These are phyloP conservation scores for Saccopteryx bilineata DNA, from an alignment of 2,113 vertebrate species.

Conservation along the genomic window DNA sequence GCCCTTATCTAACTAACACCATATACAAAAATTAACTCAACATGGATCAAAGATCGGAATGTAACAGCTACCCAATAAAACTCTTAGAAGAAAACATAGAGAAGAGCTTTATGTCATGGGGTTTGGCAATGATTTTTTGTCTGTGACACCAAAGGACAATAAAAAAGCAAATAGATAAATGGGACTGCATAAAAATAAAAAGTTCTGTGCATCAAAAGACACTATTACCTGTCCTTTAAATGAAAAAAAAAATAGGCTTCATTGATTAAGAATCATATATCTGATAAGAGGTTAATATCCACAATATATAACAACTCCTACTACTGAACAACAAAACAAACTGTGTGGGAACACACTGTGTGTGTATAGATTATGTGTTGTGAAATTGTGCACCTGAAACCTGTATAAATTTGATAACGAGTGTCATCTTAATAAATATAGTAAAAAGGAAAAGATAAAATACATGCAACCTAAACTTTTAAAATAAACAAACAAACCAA, in stretches of 20 bases:
- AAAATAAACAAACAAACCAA: too few species aligned
- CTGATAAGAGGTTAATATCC: neutral
- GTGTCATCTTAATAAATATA: too few species aligned
- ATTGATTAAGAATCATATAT: neutral
- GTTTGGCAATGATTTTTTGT: neutral
- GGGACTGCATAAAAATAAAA: neutral
- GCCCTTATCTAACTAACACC: neutral
- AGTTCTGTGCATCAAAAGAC: neutral
- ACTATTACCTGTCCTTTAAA: neutral
- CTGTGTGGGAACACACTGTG: too few species aligned
- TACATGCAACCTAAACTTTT: too few species aligned
- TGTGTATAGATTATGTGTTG: too few species aligned
- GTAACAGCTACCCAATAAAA: neutral
- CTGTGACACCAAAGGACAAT: neutral
- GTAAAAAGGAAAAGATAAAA: too few species aligned
- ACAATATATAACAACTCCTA: neutral
- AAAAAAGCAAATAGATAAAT: neutral
- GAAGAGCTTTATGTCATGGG: neutral
- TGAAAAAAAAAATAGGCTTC: neutral
- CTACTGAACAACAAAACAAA: neutral
- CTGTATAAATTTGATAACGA: too few species aligned
- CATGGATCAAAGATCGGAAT: neutral
- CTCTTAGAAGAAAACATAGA: neutral
- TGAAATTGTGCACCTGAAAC: too few species aligned
- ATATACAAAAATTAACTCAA: neutral